Evolutionary conservation across 2,113 vertebrate species (phyloP).

Genomic region (Cyprichromis sp.): DNA sequence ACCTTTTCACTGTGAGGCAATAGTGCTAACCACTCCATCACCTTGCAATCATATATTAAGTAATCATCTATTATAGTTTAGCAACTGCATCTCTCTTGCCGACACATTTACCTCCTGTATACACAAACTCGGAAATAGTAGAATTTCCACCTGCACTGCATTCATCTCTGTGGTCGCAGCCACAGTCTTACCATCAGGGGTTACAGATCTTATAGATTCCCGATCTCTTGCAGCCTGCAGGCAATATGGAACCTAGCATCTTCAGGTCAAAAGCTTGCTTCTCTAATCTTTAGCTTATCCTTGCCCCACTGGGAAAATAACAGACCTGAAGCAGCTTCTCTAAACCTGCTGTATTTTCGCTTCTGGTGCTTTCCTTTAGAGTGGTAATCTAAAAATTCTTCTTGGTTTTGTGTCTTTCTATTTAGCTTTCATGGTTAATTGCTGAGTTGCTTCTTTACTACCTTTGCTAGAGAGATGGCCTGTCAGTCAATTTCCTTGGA

Average conservation of each 20-base stretch:
- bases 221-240: background rate
- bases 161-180: background rate
- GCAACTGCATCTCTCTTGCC: background rate
- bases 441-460: background rate
- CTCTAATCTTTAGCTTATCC: constrained; percentile 3
- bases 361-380: background rate
- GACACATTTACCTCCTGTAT: background rate
- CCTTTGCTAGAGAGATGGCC: background rate
- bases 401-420: background rate
- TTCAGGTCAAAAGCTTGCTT: background rate
- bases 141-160: background rate
- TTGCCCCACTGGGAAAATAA: constrained; percentile 17
- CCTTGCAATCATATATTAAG: background rate
- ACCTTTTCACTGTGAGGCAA: background rate
- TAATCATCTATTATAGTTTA: background rate
- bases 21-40: background rate
- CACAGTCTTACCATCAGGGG: background rate
- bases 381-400: background rate
- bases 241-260: background rate
- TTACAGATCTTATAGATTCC: background rate
- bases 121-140: background rate
- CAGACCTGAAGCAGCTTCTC: background rate
- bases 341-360: background rate
- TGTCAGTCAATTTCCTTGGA: background rate
- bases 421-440: background rate